Evolutionary conservation across 1,140 invertebrate genomes (phyloP), one percentile per base, ranked within the genome.

Genomic region (Cryptotermes secundus): DNA sequence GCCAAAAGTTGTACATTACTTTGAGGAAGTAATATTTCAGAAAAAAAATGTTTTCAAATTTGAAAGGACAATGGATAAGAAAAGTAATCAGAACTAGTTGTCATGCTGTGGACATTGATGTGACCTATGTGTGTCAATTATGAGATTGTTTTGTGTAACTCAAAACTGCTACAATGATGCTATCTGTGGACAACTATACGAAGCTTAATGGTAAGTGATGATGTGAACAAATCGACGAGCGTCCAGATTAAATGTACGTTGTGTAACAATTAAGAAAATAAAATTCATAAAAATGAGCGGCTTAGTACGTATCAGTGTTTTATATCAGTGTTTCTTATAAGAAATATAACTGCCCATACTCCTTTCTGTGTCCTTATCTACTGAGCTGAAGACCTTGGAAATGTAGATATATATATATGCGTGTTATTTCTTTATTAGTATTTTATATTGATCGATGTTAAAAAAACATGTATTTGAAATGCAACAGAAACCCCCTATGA

Each of bases 111-210:
- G 14, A 72, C 59, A 26, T 72, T n/a, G 31, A 72, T 72, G 59
- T 72, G 59, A 72, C 59, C 59, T 72, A n/a, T 72, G 59, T 72
- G 59, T 72, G 59, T 72, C 59, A 72, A 72, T 72, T 72, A 72
- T 72, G 59, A 72, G 59, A 72, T 10, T 72, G 59, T 72, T 72
- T n/a, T 72, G 59, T 72, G 59, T 72, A 72, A 72, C 59, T 72
- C 26, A 72, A 72, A 72, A 31, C 59, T 72, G n/a, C 59, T 72
- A 72, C n/a, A 72, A 14, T 72, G 59, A 31, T n/a, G 59, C 59
- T 72, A 72, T 72, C 59, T 72, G 59, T 72, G n/a, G 59, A 31
- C 26, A 72, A 72, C 3, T n/a, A 31, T n/a, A 72, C 26, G 59
- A 72, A 72, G 59, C 59, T 72, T 72, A 72, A 10, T 72, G 59